Conservation (phyloP, 1,140 invertebrate genomes). For the Meloidogyne floridensis region DNA sequence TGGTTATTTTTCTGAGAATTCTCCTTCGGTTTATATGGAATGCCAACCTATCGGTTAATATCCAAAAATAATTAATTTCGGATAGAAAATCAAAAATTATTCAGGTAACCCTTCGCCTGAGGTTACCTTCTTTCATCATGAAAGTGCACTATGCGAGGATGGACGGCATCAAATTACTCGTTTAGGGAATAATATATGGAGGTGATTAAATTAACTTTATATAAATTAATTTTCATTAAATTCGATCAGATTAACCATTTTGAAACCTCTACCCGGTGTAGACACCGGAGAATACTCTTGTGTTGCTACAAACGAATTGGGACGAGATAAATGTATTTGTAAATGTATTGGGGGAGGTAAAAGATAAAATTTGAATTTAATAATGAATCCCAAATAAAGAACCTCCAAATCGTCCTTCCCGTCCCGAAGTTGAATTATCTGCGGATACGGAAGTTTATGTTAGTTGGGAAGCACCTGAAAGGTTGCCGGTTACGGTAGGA, state of each 20-base stretch:
- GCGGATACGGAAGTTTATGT: conserved; percentile 84
- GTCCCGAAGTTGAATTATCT: conserved; percentile 79
- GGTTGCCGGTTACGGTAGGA: conserved; percentile 74
- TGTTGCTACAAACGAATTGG: conserved; percentile 81
- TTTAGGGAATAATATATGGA: conserved; percentile 36
- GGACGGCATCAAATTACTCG: conserved; percentile 47
- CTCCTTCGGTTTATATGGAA: conserved; percentile 75
- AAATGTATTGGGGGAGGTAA: conserved; percentile 68
- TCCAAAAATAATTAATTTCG: not conserved
- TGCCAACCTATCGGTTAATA: conserved; percentile 80
- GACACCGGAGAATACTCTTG: conserved; percentile 88
- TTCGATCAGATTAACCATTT: conserved; percentile 47
- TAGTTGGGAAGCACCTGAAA: conserved; percentile 75
- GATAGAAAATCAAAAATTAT: not conserved
- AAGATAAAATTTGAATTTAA: not conserved
- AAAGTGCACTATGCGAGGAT: conserved; percentile 66
- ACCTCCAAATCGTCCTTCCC: conserved; percentile 80
- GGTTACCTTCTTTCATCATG: conserved; percentile 83
- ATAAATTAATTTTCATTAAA: not conserved
- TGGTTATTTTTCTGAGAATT: conserved; percentile 78
- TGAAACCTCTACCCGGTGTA: conserved; percentile 54
- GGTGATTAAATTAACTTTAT: not conserved
- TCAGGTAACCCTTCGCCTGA: conserved; percentile 78
- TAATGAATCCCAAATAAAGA: conserved; percentile 67
- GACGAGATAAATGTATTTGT: conserved; percentile 69